These are phyloP conservation scores for Drosophila parabipectinata DNA, from an alignment of 1,140 invertebrate genomes.

Conservation along the genomic window DNA sequence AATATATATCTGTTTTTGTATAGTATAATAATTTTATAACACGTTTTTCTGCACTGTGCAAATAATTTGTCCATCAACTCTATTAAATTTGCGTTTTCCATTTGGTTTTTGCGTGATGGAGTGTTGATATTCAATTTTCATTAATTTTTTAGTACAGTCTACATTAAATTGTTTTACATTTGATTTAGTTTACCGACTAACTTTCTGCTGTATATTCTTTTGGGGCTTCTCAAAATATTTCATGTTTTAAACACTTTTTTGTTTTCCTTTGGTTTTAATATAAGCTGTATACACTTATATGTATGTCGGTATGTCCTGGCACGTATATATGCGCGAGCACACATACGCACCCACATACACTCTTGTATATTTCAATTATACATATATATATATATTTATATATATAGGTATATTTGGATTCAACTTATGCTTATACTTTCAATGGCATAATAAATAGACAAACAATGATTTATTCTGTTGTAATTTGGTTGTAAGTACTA, in stretches of 20 bases:
- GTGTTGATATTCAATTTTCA: constrained; percentile 47
- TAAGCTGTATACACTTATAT: constrained; percentile 40
- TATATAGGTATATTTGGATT: constrained; percentile 8
- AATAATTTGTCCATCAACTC: constrained; percentile 46
- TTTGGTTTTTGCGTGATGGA: constrained; percentile 36
- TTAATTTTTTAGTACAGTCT: constrained; percentile 46
- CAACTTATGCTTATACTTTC: constrained; percentile 12
- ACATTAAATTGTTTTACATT: constrained; percentile 54
- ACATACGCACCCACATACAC: neutral
- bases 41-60: constrained; percentile 53
- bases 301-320: neutral
- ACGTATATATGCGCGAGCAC: neutral
- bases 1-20: constrained; percentile 51
- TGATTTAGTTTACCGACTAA: constrained; percentile 49
- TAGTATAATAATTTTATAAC: constrained; percentile 55
- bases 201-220: constrained; percentile 36
- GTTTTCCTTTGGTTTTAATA: constrained; percentile 7
- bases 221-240: constrained; percentile 37
- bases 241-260: constrained; percentile 47
- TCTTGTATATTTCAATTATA: constrained; percentile 2
- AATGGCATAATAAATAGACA: constrained; percentile 50
- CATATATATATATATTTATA: constrained; percentile 12
- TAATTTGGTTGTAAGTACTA: constrained; percentile 34
- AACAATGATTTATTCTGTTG: constrained; percentile 38
- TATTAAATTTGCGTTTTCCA: constrained; percentile 31